Base-by-base conservation (phyloP, 2,797 vertebrate species). In the Phoeniculus purpureus region DNA sequence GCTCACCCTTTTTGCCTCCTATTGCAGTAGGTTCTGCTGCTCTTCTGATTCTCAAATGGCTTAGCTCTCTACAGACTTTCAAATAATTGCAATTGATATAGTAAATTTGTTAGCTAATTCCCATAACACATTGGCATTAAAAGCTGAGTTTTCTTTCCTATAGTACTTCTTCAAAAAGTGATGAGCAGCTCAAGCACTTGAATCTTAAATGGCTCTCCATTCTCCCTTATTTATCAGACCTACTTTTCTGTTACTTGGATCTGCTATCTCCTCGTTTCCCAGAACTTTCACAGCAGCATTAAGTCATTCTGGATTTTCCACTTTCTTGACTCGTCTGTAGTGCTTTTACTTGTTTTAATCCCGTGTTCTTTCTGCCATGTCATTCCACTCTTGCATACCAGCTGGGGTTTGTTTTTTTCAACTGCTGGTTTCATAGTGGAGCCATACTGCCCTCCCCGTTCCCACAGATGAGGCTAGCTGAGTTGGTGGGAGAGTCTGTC, bases 251-350 rank as follows among this genome's bases (percentile, higher is more conserved):
- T 94, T 90, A 51, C 62, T 94, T 90, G 73, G 67, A 48, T 77
- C 82, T 93, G 29, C 65, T 83, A 2, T 85, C 70, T 85, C 50
- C n/a, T 89, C 27, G 4, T 88, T 95, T 91, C 79, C 76, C 56
- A 67, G 86, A 87, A 51, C 59, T 80, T 89, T 50, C 34, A 50
- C 65, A 43, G 67, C 43, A 81, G 40, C 81, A 68, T 68, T 94
- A 93, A 93, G 67, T 92, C 58, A 51, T 60, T 89, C 82, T 88
- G 86, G 76, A 87, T 94, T 95, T 96, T 86, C 82, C 52, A 75
- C 85, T 94, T 92, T 80, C 65, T 68, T 94, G 71, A 65, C 34
- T 95, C 0, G 0, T 66, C 81, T 82, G 1, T 84, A 59, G 82
- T 70, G 58, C 48, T 81, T 83, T 91, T 70, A 58, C 37, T 78